phyloP scores from a whole-genome alignment of 2,797 vertebrate species.

The Cirrhinus molitorella region DNA sequence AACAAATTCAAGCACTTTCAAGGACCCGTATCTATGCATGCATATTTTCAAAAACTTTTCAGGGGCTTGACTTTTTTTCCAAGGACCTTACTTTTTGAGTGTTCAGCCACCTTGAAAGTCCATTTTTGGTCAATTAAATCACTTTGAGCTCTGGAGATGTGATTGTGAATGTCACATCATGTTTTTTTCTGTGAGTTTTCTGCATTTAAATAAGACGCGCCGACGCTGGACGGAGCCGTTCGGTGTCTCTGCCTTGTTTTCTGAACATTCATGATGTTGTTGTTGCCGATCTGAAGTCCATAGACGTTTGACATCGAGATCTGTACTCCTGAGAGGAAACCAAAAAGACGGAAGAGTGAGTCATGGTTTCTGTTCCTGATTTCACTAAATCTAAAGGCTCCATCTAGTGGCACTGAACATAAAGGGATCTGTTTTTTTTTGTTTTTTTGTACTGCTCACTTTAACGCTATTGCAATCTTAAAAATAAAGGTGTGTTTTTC shows the following conservation, averaged over 20 bases:
- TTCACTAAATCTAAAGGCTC: background rate
- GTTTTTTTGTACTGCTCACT: too few relatives aligned
- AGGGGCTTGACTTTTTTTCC: too few relatives aligned
- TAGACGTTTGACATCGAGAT: constrained; percentile 49
- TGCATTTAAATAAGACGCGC: rapidly evolving
- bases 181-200: background rate
- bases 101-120: background rate
- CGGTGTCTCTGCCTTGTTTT: constrained; percentile 68
- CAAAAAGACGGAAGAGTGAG: background rate
- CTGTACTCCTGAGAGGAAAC: rapidly evolving
- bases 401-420: too few relatives aligned
- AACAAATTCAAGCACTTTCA: too few relatives aligned
- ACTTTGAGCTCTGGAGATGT: background rate
- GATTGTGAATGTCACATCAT: background rate
- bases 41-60: too few relatives aligned
- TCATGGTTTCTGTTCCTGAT: background rate
- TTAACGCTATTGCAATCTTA: too few relatives aligned
- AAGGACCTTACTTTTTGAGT: background rate
- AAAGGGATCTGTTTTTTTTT: too few relatives aligned
- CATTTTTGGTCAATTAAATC: background rate
- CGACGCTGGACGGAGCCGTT: constrained; percentile 68
- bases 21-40: too few relatives aligned
- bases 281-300: constrained; percentile 68
- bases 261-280: constrained; percentile 69
- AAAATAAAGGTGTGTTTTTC: too few relatives aligned